A percentile compares a stretch with the other conserved stretches of the same genome.
Evolutionary conservation across 2,797 vertebrate species (phyloP).

Genomic region (Urocyon cinereoargenteus): DNA sequence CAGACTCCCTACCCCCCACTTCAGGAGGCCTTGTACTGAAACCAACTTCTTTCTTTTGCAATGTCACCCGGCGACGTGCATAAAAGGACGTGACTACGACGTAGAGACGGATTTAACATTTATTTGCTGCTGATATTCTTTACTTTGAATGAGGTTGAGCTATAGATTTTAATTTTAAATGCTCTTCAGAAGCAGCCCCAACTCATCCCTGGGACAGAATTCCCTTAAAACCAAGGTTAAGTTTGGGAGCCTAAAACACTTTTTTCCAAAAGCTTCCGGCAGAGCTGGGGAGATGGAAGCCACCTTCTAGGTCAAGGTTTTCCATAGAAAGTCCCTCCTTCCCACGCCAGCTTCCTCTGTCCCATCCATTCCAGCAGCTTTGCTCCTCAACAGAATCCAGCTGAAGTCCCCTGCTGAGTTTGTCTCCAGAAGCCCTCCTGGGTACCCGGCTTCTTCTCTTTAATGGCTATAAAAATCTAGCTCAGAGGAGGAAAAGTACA

Average conservation of each 20-base stretch:
- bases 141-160: slow-evolving; percentile 42
- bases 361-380: background rate
- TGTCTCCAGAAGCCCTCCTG: background rate
- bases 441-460: slow-evolving; percentile 43
- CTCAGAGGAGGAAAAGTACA: slow-evolving; percentile 72
- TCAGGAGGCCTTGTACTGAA: background rate
- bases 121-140: slow-evolving; percentile 60
- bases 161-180: slow-evolving; percentile 2
- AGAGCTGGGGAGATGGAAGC: background rate
- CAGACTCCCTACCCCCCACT: too few species aligned
- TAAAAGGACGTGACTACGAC: background rate
- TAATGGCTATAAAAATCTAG: slow-evolving; percentile 72
- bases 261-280: background rate
- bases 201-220: background rate
- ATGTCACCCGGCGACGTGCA: fast-evolving
- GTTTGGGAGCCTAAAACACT: background rate
- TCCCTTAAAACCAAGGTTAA: slow-evolving; percentile 34
- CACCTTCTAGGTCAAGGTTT: slow-evolving; percentile 57
- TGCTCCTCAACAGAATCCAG: slow-evolving; percentile 31
- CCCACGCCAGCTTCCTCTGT: background rate
- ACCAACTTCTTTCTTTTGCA: background rate
- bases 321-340: background rate
- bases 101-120: background rate
- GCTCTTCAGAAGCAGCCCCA: slow-evolving; percentile 2
- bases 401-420: slow-evolving; percentile 23